phyloP scores from a whole-genome alignment of 2,888 invertebrate genomes.

The Dusona sp. region DNA sequence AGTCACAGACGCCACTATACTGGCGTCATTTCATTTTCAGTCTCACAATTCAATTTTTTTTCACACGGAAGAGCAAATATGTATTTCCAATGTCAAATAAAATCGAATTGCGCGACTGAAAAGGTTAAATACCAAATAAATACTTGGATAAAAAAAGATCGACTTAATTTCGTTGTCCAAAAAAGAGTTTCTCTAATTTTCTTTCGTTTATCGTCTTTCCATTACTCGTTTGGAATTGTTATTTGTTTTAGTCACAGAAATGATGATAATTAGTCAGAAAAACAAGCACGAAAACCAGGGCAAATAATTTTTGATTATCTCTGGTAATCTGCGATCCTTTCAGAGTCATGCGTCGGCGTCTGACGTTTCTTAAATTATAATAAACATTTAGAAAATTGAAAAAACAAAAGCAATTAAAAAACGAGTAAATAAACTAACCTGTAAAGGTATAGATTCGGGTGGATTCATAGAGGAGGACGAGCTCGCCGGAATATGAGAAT shows the following conservation, averaged over 20 bases:
- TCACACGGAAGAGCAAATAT: too few species aligned
- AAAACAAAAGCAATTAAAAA: neutral
- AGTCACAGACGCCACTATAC: too few species aligned
- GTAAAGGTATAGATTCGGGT: constrained; percentile 88
- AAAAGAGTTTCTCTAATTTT: neutral
- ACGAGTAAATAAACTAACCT: constrained; percentile 85
- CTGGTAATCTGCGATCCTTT: neutral
- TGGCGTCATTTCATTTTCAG: too few species aligned
- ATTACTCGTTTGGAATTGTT: neutral
- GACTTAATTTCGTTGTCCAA: neutral
- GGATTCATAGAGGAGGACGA: constrained; percentile 84
- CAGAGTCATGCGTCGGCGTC: neutral
- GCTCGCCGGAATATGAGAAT: constrained; percentile 82
- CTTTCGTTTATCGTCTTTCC: neutral
- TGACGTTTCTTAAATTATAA: neutral
- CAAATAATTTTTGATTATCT: constrained; percentile 22
- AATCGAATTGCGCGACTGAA: too few species aligned
- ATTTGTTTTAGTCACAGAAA: neutral
- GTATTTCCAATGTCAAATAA: too few species aligned
- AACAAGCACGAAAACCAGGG: constrained; percentile 1
- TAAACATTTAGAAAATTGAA: neutral
- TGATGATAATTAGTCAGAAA: neutral
- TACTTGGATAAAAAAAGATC: neutral
- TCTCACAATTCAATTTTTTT: too few species aligned
- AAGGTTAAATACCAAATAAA: neutral